phyloP scores from a whole-genome alignment of 2,888 invertebrate species.

The Pantelozetes paolii region DNA sequence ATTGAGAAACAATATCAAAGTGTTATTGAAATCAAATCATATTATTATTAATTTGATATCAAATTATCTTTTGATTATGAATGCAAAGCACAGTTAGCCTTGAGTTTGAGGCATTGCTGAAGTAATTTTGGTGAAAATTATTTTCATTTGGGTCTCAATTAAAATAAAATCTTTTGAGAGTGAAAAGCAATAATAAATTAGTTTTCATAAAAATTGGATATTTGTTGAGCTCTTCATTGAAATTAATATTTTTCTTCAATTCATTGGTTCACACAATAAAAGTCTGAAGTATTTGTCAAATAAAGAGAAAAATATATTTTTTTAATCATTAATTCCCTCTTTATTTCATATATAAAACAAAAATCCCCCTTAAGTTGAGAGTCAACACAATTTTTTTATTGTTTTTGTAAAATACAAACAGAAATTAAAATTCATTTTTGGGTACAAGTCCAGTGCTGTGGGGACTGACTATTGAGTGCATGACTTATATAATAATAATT shows the following conservation, averaged over 20 bases:
- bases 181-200: background rate
- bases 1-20: background rate
- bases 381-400: too few species aligned
- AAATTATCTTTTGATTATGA: background rate
- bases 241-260: background rate
- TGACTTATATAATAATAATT: constrained; percentile 14
- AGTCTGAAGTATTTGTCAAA: background rate
- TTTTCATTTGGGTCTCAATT: too few species aligned
- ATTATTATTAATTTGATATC: background rate
- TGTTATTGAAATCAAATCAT: background rate
- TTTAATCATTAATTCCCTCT: background rate
- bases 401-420: too few species aligned
- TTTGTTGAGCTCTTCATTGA: background rate
- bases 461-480: constrained; percentile 3
- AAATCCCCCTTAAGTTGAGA: background rate
- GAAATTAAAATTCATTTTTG: background rate
- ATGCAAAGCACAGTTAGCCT: constrained; percentile 2
- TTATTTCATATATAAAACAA: background rate
- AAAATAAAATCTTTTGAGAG: background rate
- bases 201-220: constrained; percentile 3
- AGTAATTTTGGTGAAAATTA: background rate
- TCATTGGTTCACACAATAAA: background rate
- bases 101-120: background rate
- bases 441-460: background rate
- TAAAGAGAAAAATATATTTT: background rate